Conservation (phyloP, 2,113 vertebrate species). For the Catharus bicknelli region DNA sequence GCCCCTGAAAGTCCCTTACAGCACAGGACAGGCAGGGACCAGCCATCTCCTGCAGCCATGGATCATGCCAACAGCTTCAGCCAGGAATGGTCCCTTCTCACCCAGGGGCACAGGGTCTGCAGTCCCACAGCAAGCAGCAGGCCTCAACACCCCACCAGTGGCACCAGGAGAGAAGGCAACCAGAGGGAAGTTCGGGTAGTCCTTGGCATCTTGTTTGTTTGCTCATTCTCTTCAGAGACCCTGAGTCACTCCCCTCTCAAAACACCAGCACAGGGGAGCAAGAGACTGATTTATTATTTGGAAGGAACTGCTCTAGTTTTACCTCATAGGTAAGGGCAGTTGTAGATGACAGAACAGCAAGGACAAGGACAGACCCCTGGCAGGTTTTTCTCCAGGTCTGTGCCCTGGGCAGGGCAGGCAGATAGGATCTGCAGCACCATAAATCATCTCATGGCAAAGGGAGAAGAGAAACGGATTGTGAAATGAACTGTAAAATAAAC, state of each 20-base stretch:
- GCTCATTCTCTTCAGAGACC: neutral
- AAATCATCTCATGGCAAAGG: neutral
- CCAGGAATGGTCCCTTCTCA: neutral
- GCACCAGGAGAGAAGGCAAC: neutral
- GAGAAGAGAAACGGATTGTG: slow-evolving; percentile 44
- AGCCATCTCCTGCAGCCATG: neutral
- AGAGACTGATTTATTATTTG: neutral
- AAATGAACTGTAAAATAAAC: slow-evolving; percentile 66
- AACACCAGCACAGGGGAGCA: neutral
- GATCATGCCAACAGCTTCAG: neutral
- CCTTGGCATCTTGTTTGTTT: neutral
- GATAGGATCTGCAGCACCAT: slow-evolving; percentile 38
- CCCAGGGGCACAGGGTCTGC: neutral
- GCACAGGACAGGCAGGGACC: fast-evolving
- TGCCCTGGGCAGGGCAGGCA: slow-evolving; percentile 1
- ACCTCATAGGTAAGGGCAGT: neutral
- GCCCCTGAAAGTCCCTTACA: neutral
- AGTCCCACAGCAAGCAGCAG: fast-evolving
- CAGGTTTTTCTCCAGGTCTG: neutral
- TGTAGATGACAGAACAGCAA: neutral
- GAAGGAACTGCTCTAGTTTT: neutral
- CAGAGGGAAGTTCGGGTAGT: neutral
- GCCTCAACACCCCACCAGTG: neutral
- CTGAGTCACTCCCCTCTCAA: neutral
- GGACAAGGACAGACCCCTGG: neutral